Conservation (phyloP, 2,113 vertebrate species). For the Phocoena phocoena region DNA sequence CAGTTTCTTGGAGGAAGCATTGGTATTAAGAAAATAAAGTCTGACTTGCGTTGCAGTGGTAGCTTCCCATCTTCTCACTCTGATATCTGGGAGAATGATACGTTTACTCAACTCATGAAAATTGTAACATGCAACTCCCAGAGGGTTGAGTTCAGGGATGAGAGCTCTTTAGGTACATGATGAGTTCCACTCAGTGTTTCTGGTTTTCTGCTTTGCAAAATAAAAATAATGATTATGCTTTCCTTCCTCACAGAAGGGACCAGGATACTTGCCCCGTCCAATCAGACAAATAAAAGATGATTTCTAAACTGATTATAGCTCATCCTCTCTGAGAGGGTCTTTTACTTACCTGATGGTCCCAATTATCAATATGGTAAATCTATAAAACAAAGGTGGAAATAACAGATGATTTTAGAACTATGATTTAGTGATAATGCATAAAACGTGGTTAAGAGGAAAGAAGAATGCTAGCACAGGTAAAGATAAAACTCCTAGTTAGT, state of each 20-base stretch:
- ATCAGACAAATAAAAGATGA: background rate
- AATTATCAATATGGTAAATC: background rate
- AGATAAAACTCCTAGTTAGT: background rate
- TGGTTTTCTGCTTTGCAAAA: background rate
- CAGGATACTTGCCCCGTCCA: background rate
- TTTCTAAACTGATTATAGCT: background rate
- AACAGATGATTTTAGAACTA: background rate
- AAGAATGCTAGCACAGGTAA: background rate
- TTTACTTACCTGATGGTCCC: background rate
- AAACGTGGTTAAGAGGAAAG: background rate
- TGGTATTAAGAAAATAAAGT: background rate
- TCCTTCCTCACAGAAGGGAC: background rate
- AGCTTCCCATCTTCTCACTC: background rate
- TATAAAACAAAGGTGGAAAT: background rate
- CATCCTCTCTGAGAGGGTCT: background rate
- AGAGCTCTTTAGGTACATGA: background rate
- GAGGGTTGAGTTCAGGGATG: background rate
- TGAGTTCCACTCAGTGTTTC: background rate
- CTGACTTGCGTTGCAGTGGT: background rate
- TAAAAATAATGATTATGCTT: background rate
- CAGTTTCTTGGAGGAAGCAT: background rate
- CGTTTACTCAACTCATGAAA: background rate
- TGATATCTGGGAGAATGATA: background rate
- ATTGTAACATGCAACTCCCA: background rate
- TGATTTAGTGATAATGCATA: background rate